Evolutionary conservation across 1,140 invertebrate genomes (phyloP), one percentile per base, ranked within the genome.

Genomic region (Brachionus rubens): DNA sequence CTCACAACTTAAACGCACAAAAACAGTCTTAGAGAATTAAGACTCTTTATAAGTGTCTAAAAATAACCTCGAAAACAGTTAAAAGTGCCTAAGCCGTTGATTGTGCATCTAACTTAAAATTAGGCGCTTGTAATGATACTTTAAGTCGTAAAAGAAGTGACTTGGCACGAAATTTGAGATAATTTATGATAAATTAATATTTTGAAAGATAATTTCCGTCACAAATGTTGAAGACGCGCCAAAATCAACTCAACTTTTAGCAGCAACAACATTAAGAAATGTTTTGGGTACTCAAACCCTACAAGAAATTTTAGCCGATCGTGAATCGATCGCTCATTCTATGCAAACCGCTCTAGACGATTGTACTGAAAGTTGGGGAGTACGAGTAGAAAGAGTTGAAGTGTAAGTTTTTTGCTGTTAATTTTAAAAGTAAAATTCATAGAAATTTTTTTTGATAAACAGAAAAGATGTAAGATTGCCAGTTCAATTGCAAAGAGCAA

Each of bases 401-500:
- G 54, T 76, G 75, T 76, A 76, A 16, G 40, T 16, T 30, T 24
- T 5, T 33, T 10, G 40, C 16, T 75, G 1, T 3, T 6, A 65
- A n/a, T 75, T 75, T 43, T 30, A 28, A 2, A 30, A 5, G 21
- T 0, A 26, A 33, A 33, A 36, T 16, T 30, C 3, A n/a, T 59
- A 4, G 4, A 1, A 21, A 36, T 28, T 12, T 75, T 33, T 56
- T 40, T 72, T 12, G n/a, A n/a, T n/a, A 30, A 16, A 33, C 19
- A 76, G 75, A 10, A 59, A 76, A 65, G 75, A 76, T 26, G 56
- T 76, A 3, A 26, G 54, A 48, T n/a, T 76, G 16, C 75, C 75
- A 47, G 48, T 59, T 36, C 75, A 76, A 67, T 24, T 76, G 40
- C 75, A 76, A 47, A 62, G 75, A 78, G 81, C 81, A 19, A 82